These are phyloP conservation scores for Cololabis saira DNA, from an alignment of 2,113 vertebrate genomes.

Conservation along the genomic window DNA sequence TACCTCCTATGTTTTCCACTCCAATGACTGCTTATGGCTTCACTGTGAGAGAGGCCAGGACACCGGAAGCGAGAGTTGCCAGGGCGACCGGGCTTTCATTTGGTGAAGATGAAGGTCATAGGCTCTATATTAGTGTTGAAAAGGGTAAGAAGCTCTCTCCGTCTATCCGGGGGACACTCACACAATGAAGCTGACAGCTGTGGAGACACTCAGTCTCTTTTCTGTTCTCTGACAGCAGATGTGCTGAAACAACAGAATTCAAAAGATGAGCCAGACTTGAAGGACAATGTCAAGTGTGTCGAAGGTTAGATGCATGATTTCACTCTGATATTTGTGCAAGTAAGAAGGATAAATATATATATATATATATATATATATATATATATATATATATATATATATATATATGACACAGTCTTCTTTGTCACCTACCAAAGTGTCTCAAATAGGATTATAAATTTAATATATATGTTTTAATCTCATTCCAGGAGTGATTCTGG, in stretches of 20 bases:
- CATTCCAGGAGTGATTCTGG: slow-evolving; percentile 23
- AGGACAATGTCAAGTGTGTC: slow-evolving; percentile 13
- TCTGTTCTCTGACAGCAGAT: slow-evolving; percentile 17
- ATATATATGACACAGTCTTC: not conserved
- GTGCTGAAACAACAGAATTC: slow-evolving; percentile 9
- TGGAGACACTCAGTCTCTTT: not conserved
- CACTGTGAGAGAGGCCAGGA: not conserved
- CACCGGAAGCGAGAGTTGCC: not conserved
- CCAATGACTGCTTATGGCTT: not conserved
- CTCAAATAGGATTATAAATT: not conserved
- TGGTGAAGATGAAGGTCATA: not conserved
- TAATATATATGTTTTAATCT: not conserved
- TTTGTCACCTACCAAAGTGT: not conserved
- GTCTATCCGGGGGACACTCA: not conserved
- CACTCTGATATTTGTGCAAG: not conserved
- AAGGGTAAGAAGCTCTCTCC: slow-evolving; percentile 8
- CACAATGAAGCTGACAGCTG: not conserved
- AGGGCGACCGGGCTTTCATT: not conserved
- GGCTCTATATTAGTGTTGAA: not conserved
- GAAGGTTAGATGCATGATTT: slow-evolving; percentile 27
- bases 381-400: not conserved
- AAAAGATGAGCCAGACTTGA: not conserved
- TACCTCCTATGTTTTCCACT: not conserved
- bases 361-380: too few species aligned
- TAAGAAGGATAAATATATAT: not conserved